Evolutionary conservation across 2,113 vertebrate genomes (phyloP), one percentile per base, ranked within the genome.

Genomic region (Brachirus orientalis): DNA sequence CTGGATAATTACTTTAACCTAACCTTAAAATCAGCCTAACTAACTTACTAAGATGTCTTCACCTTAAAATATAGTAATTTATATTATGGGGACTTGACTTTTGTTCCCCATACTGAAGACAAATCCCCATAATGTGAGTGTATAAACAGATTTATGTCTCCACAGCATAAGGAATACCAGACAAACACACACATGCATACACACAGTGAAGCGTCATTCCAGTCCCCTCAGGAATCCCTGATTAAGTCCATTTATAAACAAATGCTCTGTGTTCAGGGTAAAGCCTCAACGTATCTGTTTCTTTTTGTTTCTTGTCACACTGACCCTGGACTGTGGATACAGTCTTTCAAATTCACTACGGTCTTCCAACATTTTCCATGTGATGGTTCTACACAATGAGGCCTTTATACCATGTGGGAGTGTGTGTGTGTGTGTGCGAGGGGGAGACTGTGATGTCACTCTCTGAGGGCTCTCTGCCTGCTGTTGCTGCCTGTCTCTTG

Each of bases 401-500:
- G 76, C 70, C 79, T 90, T 93, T 93, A 84, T 90, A 55, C 19
- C 28, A 8, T 69, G 59, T 69, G 63, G 36, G 45, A 45, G 35
- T 8, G 48, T 19, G 77, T 40, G 82, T 43, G 45, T 40, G 35
- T 8, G 48, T 19, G 77, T 40, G 82, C 38, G 60, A 75, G 73
- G 40, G 84, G 56, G 72, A 80, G 76, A 70, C 66, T 7, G 77
- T 90, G 85, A 90, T 88, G 85, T 92, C 88, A 88, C 77, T 77
- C 73, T 84, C 69, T 11, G 51, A 75, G 56, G 84, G 69, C 38
- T 54, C 63, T 75, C 62, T 28, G 37, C 85, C 79, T 65, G 85
- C 90, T 91, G 89, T 80, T 38, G 66, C 82, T 78, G 85, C 86
- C 82, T 80, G 86, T 87, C 77, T 76, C 83, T 87, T 59, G 17